Evolutionary conservation across 2,888 invertebrate species (phyloP), one percentile per base, ranked within the genome.

Genomic region (Chaetogeoica ovagalla): DNA sequence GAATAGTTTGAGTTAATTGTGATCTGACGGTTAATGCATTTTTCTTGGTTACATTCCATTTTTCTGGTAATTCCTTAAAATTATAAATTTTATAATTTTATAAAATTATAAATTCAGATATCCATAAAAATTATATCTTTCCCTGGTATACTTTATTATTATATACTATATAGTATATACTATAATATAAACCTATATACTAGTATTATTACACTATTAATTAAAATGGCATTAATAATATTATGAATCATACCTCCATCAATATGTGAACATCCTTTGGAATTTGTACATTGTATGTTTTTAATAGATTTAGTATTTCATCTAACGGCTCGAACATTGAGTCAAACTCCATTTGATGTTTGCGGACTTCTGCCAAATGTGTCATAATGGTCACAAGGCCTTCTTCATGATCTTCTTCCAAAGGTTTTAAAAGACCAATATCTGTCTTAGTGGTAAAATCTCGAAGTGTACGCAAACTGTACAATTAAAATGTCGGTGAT

Each of bases 241-340:
- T 48, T 2, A 30, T 57, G 21, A 17, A 75, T 23, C 57, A 55
- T 83, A 92, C 92, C 88, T 93, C 92, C 63, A 93, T 89, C 83
- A 92, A 89, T 0, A 91, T 89, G 85, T 89, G 88, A 3, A 89
- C 89, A 83, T 92, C 92, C 83, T 96, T 94, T 0, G 92, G 90
- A 86, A 97, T 93, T 84, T 95, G 94, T 30, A 95, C 94, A n/a
- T 93, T 92, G 84, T 96, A 97, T 0, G 90, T 89, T 84, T 92
- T 92, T 15, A 97, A 89, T 15, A 97, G 88, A 82, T 95, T 92
- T 71, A 97, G 94, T 63, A 94, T 94, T 84, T 94, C 92, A 85
- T 93, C 91, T 0, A 97, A 87, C 0, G 96, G 96, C 52, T 94
- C 94, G 86, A 97, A 97, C 94, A 96, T 95, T 62, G 89, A 90